Percentiles rank a stretch among this genome's conserved stretches.
Evolutionary conservation across 1,140 invertebrate genomes (phyloP).

Genomic region (Leptestheria dahalacensis): DNA sequence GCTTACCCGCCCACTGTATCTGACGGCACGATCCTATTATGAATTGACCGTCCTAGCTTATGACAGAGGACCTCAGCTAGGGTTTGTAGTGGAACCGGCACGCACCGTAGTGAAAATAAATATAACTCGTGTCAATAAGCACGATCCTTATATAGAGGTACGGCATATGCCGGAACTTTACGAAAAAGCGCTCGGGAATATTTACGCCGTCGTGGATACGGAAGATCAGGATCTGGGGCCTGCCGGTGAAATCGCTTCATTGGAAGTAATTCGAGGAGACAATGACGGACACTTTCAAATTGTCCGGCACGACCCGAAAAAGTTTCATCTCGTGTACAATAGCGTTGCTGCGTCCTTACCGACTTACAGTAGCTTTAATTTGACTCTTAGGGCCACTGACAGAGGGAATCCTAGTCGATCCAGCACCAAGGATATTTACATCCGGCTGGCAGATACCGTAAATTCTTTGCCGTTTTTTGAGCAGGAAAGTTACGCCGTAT

Average conservation of each 20-base stretch:
- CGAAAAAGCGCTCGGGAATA: constrained; percentile 66
- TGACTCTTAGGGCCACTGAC: constrained; percentile 71
- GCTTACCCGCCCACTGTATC: constrained; percentile 58
- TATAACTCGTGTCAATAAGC: constrained; percentile 71
- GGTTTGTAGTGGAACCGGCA: constrained; percentile 33
- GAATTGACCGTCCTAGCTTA: constrained; percentile 62
- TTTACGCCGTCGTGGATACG: constrained; percentile 77
- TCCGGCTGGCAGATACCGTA: constrained; percentile 53
- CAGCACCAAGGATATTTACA: constrained; percentile 25
- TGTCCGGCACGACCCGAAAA: constrained; percentile 32
- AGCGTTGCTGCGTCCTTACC: constrained; percentile 57
- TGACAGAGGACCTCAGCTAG: constrained; percentile 56
- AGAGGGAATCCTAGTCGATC: constrained; percentile 51
- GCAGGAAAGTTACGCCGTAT: constrained; percentile 70
- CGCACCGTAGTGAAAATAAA: constrained; percentile 55
- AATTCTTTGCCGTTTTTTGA: constrained; percentile 79
- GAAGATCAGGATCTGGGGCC: constrained; percentile 63
- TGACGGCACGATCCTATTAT: constrained; percentile 47
- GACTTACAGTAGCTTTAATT: constrained; percentile 61
- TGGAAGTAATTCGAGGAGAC: constrained; percentile 77
- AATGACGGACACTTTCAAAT: constrained; percentile 72
- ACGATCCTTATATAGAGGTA: constrained; percentile 65
- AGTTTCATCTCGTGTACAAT: constrained; percentile 44
- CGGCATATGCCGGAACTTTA: constrained; percentile 60
- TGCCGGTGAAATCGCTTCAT: constrained; percentile 60